phyloP scores from a whole-genome alignment of 2,797 vertebrate species.

The Mus caroli region DNA sequence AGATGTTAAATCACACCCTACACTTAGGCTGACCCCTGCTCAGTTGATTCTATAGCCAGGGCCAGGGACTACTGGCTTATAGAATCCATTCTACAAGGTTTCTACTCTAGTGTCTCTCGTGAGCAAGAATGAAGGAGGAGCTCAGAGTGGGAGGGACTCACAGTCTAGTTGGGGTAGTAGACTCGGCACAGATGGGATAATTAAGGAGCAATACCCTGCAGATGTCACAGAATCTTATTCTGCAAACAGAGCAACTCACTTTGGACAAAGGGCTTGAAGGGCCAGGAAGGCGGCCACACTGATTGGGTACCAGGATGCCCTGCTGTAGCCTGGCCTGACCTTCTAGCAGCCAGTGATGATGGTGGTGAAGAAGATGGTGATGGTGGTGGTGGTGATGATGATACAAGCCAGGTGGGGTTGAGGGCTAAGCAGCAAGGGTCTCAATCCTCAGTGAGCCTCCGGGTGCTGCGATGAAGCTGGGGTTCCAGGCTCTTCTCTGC shows the following conservation, averaged over 20 bases:
- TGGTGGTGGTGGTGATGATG: slow-evolving; percentile 23
- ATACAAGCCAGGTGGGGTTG: neutral
- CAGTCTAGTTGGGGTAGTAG: slow-evolving; percentile 67
- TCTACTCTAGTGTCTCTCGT: neutral
- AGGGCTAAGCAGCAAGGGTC: neutral
- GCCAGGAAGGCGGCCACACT: neutral
- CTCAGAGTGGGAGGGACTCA: slow-evolving; percentile 68
- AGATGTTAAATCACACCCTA: neutral
- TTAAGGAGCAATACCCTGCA: slow-evolving; percentile 27
- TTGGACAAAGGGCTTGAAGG: neutral
- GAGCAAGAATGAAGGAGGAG: neutral
- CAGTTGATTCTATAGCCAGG: neutral
- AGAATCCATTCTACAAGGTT: neutral
- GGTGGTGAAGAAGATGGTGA: slow-evolving; percentile 31
- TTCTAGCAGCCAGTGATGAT: slow-evolving; percentile 28
- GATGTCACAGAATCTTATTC: neutral
- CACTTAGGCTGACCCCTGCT: neutral
- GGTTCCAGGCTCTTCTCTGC: neutral
- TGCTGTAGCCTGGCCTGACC: neutral
- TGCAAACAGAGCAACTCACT: neutral
- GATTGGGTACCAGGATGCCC: neutral
- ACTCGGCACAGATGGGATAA: slow-evolving; percentile 68
- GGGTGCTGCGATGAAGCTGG: neutral
- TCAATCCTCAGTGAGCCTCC: slow-evolving; percentile 14
- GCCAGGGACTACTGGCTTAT: neutral